Conservation (phyloP, 2,113 vertebrate species). For the Pitta sordida region DNA sequence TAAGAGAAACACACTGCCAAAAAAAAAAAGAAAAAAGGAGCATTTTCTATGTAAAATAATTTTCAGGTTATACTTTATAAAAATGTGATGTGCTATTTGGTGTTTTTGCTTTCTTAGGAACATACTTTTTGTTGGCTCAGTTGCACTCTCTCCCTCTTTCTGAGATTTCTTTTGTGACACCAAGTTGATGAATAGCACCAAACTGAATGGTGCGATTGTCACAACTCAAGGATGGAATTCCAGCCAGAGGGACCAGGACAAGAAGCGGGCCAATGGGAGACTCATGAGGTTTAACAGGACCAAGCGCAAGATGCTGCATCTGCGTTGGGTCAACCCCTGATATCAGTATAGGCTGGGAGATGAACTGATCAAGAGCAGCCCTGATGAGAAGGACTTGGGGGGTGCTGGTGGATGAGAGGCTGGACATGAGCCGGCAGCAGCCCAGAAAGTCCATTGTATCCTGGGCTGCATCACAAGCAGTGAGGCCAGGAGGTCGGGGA, state of each 20-base stretch:
- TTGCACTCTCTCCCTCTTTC: background rate
- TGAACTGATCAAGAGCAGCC: background rate
- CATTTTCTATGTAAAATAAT: background rate
- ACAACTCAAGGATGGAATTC: background rate
- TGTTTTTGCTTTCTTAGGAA: background rate
- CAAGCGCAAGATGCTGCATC: background rate
- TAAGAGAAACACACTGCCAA: background rate
- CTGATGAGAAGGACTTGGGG: background rate
- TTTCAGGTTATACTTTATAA: background rate
- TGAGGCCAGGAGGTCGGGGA: accelerated
- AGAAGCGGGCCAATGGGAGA: background rate
- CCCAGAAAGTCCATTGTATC: background rate
- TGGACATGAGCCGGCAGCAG: background rate
- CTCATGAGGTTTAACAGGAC: background rate
- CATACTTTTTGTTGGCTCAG: background rate
- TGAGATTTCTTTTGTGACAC: background rate
- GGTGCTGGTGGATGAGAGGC: background rate
- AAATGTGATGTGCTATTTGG: accelerated
- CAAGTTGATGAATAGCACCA: background rate
- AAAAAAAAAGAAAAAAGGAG: background rate
- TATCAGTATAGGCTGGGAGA: background rate
- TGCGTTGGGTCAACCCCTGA: background rate
- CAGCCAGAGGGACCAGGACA: background rate
- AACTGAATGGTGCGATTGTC: background rate
- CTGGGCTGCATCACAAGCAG: background rate